Evolutionary conservation across 2,797 vertebrate species (phyloP).

Genomic region (Botia kubotai): DNA sequence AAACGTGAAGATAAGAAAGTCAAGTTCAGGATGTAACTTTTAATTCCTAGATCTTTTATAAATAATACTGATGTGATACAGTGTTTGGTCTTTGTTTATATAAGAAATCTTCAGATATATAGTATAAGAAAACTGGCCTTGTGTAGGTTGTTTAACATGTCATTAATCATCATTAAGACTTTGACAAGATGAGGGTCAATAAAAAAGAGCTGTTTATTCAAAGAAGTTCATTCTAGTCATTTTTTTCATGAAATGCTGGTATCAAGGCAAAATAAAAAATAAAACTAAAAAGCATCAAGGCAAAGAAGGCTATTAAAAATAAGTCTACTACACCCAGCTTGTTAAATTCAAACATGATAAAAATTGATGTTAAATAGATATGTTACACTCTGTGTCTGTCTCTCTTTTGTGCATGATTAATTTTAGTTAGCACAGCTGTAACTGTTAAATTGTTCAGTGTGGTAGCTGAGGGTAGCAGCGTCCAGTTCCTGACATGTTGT

Average conservation of each 20-base stretch:
- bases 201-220: not conserved
- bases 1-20: not conserved
- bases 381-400: conserved; percentile 32
- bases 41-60: not conserved
- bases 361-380: conserved; percentile 40
- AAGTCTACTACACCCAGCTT: not conserved
- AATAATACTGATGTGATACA: not conserved
- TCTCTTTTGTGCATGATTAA: conserved; percentile 42
- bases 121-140: not conserved
- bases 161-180: not conserved
- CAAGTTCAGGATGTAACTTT: not conserved
- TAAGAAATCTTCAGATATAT: not conserved
- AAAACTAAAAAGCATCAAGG: not conserved
- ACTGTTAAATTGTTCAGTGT: conserved; percentile 38
- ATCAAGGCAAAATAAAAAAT: not conserved
- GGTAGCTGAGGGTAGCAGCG: conserved; percentile 32
- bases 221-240: not conserved
- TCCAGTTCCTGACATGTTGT: conserved; percentile 51
- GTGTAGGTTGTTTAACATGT: not conserved
- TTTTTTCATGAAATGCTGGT: not conserved
- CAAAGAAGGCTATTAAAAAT: not conserved
- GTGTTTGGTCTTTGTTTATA: not conserved
- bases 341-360: too few species aligned
- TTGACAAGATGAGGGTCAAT: not conserved
- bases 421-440: conserved; percentile 40